These are phyloP conservation scores for Alligator sinensis DNA, from an alignment of 2,113 vertebrate genomes.

Conservation along the genomic window DNA sequence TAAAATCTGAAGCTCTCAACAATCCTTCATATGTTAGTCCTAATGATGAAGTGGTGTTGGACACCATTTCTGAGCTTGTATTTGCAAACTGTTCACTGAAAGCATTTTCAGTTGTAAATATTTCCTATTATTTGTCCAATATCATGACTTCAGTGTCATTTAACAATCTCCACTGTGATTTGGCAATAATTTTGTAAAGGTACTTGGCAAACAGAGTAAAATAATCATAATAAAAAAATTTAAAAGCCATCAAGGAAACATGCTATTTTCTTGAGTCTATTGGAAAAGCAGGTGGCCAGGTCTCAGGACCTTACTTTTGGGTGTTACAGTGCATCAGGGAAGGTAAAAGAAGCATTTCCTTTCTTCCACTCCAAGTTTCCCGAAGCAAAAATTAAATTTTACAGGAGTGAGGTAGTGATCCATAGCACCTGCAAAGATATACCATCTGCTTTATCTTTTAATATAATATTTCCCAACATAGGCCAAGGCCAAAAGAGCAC, in stretches of 20 bases:
- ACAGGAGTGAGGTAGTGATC: constrained; percentile 44
- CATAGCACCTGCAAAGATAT: constrained; percentile 37
- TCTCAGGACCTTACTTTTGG: not conserved
- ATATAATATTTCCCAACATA: not conserved
- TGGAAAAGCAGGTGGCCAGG: constrained; percentile 43
- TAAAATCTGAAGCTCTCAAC: constrained; percentile 3
- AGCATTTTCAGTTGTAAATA: not conserved
- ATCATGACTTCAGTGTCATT: rapidly evolving
- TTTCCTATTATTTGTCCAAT: not conserved
- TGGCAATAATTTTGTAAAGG: not conserved
- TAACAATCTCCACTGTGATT: not conserved
- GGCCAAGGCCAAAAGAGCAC: not conserved
- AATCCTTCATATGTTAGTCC: not conserved
- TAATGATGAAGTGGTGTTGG: rapidly evolving
- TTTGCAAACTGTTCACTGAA: not conserved
- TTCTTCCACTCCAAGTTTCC: constrained; percentile 48
- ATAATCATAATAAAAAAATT: not conserved
- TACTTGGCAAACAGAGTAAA: not conserved
- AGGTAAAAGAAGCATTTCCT: constrained; percentile 46
- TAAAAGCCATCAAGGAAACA: constrained; percentile 7
- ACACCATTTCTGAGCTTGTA: not conserved
- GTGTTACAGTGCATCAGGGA: constrained; percentile 33
- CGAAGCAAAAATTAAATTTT: constrained; percentile 50
- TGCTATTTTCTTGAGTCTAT: not conserved
- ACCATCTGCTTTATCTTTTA: constrained; percentile 26